Base-by-base conservation (phyloP, 2,888 invertebrate species). In the Escarpia spicata region DNA sequence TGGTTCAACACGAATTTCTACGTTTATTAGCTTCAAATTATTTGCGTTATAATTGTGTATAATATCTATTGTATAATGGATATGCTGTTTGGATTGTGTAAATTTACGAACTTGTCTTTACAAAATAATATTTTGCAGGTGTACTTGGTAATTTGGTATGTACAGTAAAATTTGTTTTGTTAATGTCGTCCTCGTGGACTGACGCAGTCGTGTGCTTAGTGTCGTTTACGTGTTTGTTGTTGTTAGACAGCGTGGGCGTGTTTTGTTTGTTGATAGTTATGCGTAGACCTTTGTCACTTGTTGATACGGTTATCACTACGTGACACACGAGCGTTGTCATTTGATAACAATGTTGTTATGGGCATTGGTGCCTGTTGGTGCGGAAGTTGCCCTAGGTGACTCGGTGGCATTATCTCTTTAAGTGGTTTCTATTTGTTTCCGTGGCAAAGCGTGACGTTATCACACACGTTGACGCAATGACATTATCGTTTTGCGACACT, bases 251-350 rank as follows among this genome's bases (percentile, higher is more conserved):
- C 75, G 75, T 75, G 75, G 75, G 75, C 26, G 75, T 75, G 75
- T 75, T 75, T 75, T 75, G 75, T 75, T 75, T 75, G 75, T 75
- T 75, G 75, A 75, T 75, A 75, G 75, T 75, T 75, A n/a, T 75
- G 75, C 26, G 19, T 75, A 75, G 26, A 75, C 75, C n/a, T 75
- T 26, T 75, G 75, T 75, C 75, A 75, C 75, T 75, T 75, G 75
- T 75, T 75, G 75, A 75, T 75, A n/a, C 19, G 75, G 75, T 75
- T 75, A 75, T 75, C 75, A 26, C 75, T 75, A 26, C 26, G 75
- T 75, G 19, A 75, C 75, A 26, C 75, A 26, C 26, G 75, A 26
- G 26, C 75, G n/a, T 75, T 75, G n/a, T 75, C 52, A 52, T 52
- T 52, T 26, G 75, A 75, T 75, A 75, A 75, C 75, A 26, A 75